These are phyloP conservation scores for Carlito syrichta DNA, from an alignment of 2,113 vertebrate species.

Conservation along the genomic window DNA sequence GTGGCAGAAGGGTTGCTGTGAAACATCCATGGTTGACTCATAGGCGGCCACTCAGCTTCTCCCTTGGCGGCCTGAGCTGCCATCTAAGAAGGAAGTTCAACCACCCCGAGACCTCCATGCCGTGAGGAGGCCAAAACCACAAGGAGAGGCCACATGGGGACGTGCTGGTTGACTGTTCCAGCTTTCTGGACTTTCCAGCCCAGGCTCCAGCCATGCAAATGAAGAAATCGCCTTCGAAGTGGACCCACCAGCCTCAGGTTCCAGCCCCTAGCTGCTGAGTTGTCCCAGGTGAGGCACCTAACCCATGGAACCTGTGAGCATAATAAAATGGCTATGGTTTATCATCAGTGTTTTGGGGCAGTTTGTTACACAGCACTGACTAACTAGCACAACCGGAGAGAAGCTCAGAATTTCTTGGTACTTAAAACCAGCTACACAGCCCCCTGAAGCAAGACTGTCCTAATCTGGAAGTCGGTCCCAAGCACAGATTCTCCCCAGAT, in stretches of 20 bases:
- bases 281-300: fast-evolving
- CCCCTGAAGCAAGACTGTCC: fast-evolving
- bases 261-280: fast-evolving
- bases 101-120: fast-evolving
- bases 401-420: background rate
- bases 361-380: background rate
- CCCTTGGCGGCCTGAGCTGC: fast-evolving
- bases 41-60: fast-evolving
- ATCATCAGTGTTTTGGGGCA: fast-evolving
- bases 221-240: background rate
- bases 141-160: fast-evolving
- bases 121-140: fast-evolving
- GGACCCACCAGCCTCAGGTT: fast-evolving
- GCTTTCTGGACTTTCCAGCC: fast-evolving
- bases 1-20: fast-evolving
- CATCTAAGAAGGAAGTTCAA: fast-evolving
- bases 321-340: fast-evolving
- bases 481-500: fast-evolving
- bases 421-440: fast-evolving
- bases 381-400: too few relatives aligned
- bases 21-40: background rate
- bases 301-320: fast-evolving
- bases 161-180: fast-evolving
- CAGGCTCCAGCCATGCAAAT: fast-evolving
- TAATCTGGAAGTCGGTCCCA: background rate